Evolutionary conservation across 2,113 vertebrate species (phyloP).

Genomic region (Proteles cristata): DNA sequence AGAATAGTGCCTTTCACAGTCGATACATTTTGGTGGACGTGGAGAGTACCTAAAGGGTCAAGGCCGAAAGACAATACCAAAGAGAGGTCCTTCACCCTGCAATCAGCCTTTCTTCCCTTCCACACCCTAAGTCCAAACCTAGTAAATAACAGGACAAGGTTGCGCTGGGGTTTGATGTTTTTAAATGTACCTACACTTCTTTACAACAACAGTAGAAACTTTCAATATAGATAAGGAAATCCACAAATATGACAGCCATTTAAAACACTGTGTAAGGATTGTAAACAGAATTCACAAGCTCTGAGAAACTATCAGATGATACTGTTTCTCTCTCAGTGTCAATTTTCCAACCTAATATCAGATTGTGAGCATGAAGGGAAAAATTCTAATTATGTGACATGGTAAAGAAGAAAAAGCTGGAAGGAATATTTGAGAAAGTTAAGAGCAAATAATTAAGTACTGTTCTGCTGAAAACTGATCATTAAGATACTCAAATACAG

Average conservation of each 20-base stretch:
- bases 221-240: background rate
- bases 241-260: background rate
- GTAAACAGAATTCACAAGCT: background rate
- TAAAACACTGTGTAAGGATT: slow-evolving; percentile 26
- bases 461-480: slow-evolving; percentile 38
- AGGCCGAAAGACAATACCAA: background rate
- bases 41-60: background rate
- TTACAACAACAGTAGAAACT: background rate
- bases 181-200: background rate
- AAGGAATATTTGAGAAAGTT: background rate
- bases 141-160: background rate
- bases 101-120: background rate
- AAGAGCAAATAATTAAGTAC: background rate
- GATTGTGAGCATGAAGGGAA: background rate
- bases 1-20: background rate
- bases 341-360: slow-evolving; percentile 48
- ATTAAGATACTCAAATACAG: slow-evolving; percentile 25
- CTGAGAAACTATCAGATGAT: background rate
- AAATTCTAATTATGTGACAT: slow-evolving; percentile 28
- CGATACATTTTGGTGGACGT: background rate
- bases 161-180: background rate
- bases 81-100: background rate
- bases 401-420: slow-evolving; percentile 3
- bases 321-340: background rate
- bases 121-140: background rate